phyloP scores from a whole-genome alignment of 2,888 invertebrate genomes.

The Pimpla rufipes region DNA sequence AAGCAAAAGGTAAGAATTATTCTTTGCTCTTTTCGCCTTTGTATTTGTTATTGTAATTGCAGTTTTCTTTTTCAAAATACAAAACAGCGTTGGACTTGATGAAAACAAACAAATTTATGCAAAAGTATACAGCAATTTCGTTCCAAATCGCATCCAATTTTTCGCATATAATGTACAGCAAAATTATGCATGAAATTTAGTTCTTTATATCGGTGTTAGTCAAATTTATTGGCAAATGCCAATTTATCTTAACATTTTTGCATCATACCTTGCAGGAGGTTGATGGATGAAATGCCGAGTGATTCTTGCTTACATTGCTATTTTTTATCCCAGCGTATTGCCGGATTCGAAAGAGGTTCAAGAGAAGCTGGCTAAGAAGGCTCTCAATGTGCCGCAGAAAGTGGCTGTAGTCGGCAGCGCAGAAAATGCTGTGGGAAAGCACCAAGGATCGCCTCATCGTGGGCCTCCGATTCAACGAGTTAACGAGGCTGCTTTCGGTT shows the following conservation, averaged over 20 bases:
- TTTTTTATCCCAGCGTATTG: conserved; percentile 43
- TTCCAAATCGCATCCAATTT: too few relatives aligned
- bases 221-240: background rate
- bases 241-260: background rate
- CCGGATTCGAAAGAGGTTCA: conserved; percentile 49
- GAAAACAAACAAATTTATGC: background rate
- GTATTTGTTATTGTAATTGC: conserved; percentile 4
- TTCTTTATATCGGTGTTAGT: too few relatives aligned
- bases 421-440: background rate
- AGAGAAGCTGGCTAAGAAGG: conserved; percentile 40
- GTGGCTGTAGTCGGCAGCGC: background rate
- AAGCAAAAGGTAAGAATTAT: conserved; percentile 73
- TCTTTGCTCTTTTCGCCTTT: background rate
- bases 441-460: background rate
- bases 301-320: conserved; percentile 1
- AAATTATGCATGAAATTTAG: background rate
- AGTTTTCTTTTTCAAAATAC: background rate
- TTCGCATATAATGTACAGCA: background rate
- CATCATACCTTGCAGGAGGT: background rate
- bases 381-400: background rate
- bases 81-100: background rate
- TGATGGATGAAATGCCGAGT: background rate
- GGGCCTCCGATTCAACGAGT: background rate
- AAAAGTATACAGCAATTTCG: background rate
- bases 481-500: background rate